Conservation (phyloP, 2,113 vertebrate genomes). For the Cyphomyrus discorhynchus region DNA sequence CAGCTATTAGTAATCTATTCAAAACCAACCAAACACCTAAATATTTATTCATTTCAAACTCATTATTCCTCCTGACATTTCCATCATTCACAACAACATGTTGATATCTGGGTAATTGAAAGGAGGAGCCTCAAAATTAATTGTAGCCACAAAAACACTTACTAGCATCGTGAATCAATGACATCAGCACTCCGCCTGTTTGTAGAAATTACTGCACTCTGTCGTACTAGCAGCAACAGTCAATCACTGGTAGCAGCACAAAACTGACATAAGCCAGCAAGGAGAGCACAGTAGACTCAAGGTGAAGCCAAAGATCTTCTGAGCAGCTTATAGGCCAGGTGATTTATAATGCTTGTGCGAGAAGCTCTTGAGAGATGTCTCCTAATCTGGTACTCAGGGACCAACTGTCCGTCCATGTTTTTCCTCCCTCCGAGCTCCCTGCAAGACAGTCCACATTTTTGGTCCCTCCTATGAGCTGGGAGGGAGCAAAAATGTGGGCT, state of each 20-base stretch:
- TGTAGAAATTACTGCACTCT: not conserved
- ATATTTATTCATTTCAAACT: not conserved
- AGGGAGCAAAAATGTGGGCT: not conserved
- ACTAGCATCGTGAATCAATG: not conserved
- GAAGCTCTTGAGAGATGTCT: not conserved
- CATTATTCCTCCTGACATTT: not conserved
- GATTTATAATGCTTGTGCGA: not conserved
- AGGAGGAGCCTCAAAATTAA: not conserved
- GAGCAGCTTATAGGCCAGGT: not conserved
- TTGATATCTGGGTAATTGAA: not conserved
- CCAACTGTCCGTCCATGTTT: not conserved
- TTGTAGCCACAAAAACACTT: not conserved
- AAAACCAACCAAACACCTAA: not conserved
- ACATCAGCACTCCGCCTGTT: not conserved
- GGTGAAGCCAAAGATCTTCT: not conserved
- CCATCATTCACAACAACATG: not conserved
- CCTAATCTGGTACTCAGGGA: not conserved
- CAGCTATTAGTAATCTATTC: not conserved
- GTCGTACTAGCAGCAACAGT: not conserved
- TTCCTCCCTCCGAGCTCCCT: not conserved
- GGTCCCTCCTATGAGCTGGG: not conserved
- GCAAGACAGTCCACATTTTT: no score
- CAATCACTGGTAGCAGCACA: not conserved
- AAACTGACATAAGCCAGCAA: not conserved
- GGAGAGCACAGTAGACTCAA: not conserved